These are phyloP conservation scores for Onychomys torridus DNA, from an alignment of 2,797 vertebrate genomes.

Conservation along the genomic window DNA sequence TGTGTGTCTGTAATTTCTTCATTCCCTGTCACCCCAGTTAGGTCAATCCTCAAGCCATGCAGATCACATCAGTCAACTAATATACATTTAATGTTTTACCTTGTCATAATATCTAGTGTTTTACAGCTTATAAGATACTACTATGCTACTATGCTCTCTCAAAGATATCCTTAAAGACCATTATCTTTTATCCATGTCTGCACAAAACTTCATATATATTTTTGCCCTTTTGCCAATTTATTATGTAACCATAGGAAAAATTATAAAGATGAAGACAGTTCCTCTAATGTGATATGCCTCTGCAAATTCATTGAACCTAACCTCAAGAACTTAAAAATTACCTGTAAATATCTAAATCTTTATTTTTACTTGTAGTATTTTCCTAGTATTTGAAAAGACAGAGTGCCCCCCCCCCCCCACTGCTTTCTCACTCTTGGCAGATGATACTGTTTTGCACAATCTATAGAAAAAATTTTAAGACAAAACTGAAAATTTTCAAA, in stretches of 20 bases:
- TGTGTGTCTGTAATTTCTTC: neutral
- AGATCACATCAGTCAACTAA: neutral
- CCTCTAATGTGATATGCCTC: neutral
- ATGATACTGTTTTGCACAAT: neutral
- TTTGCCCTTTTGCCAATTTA: neutral
- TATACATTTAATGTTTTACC: neutral
- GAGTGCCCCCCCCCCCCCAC: accelerated
- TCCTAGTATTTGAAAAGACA: neutral
- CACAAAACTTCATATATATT: neutral
- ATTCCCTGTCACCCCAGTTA: neutral
- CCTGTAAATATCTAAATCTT: neutral
- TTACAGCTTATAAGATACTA: neutral
- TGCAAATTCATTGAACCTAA: neutral
- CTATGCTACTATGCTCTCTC: neutral
- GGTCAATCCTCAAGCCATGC: neutral
- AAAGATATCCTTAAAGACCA: neutral
- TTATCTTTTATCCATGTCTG: neutral
- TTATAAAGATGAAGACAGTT: neutral
- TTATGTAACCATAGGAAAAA: neutral
- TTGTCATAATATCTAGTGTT: neutral
- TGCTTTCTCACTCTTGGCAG: neutral
- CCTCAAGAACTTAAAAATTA: neutral
- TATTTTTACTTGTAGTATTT: neutral
- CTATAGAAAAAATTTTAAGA: neutral
- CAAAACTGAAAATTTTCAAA: neutral